Base-by-base conservation (phyloP, 2,113 vertebrate genomes). In the Ammospiza caudacuta region DNA sequence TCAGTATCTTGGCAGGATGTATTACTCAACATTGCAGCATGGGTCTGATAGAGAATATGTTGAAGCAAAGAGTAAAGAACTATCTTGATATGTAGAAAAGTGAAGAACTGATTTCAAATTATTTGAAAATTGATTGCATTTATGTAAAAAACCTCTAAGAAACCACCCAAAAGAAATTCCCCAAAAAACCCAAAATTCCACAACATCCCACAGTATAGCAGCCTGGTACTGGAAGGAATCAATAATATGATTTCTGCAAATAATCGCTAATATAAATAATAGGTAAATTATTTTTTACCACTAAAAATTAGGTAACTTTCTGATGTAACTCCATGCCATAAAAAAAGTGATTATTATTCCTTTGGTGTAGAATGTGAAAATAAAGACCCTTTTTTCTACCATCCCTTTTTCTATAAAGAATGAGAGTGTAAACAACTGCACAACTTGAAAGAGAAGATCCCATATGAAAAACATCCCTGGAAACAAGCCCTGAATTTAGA, bases 1-100 rank as follows among this genome's bases (percentile, higher is more conserved):
- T 49, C 70, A 91, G 37, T 90, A 77, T 78, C 67, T 97, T 93
- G 43, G 41, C 94, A 92, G 94, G 67, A 66, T 94, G 70, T 22
- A 87, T 57, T 90, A 95, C 46, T 27, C 22, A 87, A 6, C 41
- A 62, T 77, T 97, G n/a, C 70, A 81, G 89, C 59, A 87, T 43
- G 28, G 3, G 68, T 93, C 64, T 83, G 35, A 91, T 29, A 31
- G 27, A 70, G 23, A 74, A 33, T 27, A 51, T 35, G 41, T 7
- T 47, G 47, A 85, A 85, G 11, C 31, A 82, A 83, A 92, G 64
- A 70, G 33, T 39, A 62, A 82, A 11, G 29, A 83, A 44, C 17
- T 67, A 51, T 33, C 7, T 29, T 46, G 18, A 62, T 54, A 20
- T 64, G n/a, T 17, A 37, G 20, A 76, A 63, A 90, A 81, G 5